Base-by-base conservation (phyloP, 2,888 invertebrate species). In the Parnassius glacialis region DNA sequence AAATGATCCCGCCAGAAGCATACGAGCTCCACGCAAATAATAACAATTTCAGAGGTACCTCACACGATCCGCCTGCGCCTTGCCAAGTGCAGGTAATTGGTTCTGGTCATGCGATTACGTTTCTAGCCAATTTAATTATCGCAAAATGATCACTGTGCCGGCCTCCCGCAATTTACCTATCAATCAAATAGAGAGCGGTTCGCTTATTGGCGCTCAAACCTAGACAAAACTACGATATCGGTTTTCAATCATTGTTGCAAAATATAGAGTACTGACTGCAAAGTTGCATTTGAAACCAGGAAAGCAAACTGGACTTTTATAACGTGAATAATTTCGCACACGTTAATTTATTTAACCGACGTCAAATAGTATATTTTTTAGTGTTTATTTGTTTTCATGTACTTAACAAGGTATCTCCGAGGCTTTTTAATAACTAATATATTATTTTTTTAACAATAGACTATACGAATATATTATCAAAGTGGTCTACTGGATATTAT, bases 21-120 rank as follows among this genome's bases (percentile, higher is more conserved):
- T 78, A 81, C 81, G 82, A 82, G 80, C 84, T 89, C 87, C 83
- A 75, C 76, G 76, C 79, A 88, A 87, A 90, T 87, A 82, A 87
- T 80, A 85, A 78, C 78, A 81, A 81, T 87, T 87, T 85, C 59
- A 83, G 77, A 66, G 75, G 79, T 82, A 81, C 81, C 83, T 85
- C 83, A 84, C 86, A 85, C 84, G 88, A 81, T 82, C 81, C 83
- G 81, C 84, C 83, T 84, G 78, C 83, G 87, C 84, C 87, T 90
- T 87, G 86, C 84, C 84, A 85, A 82, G 73, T 72, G 73, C 79
- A 65, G 77, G 83, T 92, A 92, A 92, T 92, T 90, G 92, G 83
- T 75, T 75, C 81, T 80, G 83, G 90, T 90, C 92, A 92, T 90
- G 92, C 92, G 88, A 92, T 90, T 91, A 90, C 85, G 83, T 90